These are phyloP conservation scores for Craterocephalus amniculus DNA, from an alignment of 2,797 vertebrate species.

Conservation along the genomic window DNA sequence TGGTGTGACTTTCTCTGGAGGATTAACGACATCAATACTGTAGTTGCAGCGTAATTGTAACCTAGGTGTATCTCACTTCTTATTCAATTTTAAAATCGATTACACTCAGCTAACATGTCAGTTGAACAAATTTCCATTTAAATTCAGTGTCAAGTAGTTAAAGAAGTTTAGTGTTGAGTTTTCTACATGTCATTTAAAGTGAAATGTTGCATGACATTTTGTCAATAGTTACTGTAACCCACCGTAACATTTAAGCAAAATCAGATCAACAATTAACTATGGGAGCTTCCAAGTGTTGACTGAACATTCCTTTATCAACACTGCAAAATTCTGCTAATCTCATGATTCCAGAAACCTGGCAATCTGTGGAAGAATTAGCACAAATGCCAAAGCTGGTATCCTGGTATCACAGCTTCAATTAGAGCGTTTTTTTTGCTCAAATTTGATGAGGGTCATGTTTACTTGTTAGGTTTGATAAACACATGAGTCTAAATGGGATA, in stretches of 20 bases:
- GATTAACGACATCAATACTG: slow-evolving; percentile 39
- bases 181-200: slow-evolving; percentile 24
- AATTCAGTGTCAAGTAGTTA: slow-evolving; percentile 30
- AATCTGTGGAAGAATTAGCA: not conserved
- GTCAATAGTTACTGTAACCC: slow-evolving; percentile 39
- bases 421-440: not conserved
- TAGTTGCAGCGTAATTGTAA: slow-evolving; percentile 52
- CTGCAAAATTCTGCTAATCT: not conserved
- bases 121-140: slow-evolving; percentile 39
- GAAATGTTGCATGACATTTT: slow-evolving; percentile 29
- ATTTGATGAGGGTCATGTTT: not conserved
- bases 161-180: slow-evolving; percentile 29
- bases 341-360: not conserved
- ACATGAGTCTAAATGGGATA: not conserved
- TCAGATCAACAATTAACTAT: slow-evolving; percentile 31
- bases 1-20: slow-evolving; percentile 21
- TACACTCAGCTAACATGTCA: slow-evolving; percentile 29
- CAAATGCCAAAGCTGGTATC: not conserved
- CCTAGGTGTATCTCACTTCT: slow-evolving; percentile 21
- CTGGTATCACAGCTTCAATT: not conserved
- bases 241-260: slow-evolving; percentile 30
- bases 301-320: not conserved
- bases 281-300: slow-evolving; percentile 7
- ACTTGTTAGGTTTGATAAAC: not conserved
- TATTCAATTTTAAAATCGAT: slow-evolving; percentile 54